phyloP scores from a whole-genome alignment of 2,888 invertebrate genomes.

The Pharmacophagus antenor region DNA sequence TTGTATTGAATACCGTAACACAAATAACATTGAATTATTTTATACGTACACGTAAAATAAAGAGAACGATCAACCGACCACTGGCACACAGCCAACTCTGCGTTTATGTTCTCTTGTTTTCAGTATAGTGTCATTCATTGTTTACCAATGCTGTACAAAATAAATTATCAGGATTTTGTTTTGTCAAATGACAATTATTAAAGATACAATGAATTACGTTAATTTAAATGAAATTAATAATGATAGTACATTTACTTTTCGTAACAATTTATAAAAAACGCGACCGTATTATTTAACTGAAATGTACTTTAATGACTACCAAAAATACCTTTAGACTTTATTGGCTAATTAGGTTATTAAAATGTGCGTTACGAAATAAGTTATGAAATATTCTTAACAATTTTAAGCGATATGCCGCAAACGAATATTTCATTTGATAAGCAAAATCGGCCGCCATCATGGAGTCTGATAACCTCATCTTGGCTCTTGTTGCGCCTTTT shows the following conservation, averaged over 20 bases:
- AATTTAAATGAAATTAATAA: no score
- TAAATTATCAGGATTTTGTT: no score
- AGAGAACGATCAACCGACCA: slow-evolving; percentile 33
- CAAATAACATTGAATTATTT: not conserved
- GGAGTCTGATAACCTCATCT: slow-evolving; percentile 31
- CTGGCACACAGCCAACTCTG: slow-evolving; percentile 66
- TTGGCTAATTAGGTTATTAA: no score
- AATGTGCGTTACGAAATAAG: not conserved
- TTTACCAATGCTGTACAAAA: no score
- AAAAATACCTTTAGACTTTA: no score
- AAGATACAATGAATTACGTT: no score
- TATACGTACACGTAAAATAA: not conserved
- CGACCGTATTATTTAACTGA: no score
- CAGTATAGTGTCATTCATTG: slow-evolving; percentile 48
- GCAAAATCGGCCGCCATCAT: slow-evolving; percentile 16
- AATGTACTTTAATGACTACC: no score
- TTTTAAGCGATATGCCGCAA: not conserved
- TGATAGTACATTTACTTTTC: not conserved
- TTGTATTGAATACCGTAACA: not conserved
- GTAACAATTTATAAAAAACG: no score
- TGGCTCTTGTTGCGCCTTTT: slow-evolving; percentile 52
- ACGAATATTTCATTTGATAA: slow-evolving; percentile 11
- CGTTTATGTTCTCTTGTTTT: slow-evolving; percentile 53
- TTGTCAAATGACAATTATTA: not conserved
- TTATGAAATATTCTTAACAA: not conserved